Evolutionary conservation across 2,888 invertebrate species (phyloP).

Genomic region (Drosophila stalkeri): DNA sequence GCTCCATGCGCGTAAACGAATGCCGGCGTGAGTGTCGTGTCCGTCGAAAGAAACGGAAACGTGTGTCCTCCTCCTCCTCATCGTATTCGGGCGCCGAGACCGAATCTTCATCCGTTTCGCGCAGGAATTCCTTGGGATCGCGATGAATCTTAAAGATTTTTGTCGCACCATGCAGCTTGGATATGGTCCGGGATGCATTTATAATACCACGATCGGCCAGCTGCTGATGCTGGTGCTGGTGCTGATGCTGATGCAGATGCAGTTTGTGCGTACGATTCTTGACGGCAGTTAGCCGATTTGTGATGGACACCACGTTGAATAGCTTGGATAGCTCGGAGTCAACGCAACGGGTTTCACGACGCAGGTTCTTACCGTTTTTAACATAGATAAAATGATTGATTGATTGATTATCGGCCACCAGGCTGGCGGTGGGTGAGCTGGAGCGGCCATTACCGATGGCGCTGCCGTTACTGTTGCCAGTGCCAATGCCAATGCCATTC

Average conservation of each 20-base stretch:
- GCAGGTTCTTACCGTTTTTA: conserved; percentile 73
- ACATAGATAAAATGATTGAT: conserved; percentile 74
- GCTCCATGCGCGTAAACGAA: conserved; percentile 57
- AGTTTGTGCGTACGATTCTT: conserved; percentile 61
- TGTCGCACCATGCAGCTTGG: conserved; percentile 71
- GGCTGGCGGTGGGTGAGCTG: conserved; percentile 62
- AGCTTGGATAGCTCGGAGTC: conserved; percentile 82
- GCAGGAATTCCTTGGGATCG: conserved; percentile 80
- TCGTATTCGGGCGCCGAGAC: conserved; percentile 83
- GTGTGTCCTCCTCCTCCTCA: conserved; percentile 79
- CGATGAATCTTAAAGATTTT: conserved; percentile 82
- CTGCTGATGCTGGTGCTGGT: conserved; percentile 27
- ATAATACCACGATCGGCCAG: conserved; percentile 77
- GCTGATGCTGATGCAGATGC: conserved; percentile 19
- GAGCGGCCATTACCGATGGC: conserved; percentile 51
- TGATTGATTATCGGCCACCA: conserved; percentile 67
- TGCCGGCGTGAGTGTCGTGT: conserved; percentile 59
- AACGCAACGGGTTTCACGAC: conserved; percentile 80
- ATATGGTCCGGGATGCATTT: conserved; percentile 78
- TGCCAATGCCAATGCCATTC: conserved; percentile 43
- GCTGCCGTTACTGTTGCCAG: conserved; percentile 27
- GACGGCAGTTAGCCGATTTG: conserved; percentile 63
- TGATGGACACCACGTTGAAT: conserved; percentile 82
- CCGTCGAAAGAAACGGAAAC: conserved; percentile 76
- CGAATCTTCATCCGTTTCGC: conserved; percentile 82